Percentiles rank a stretch among this genome's conserved stretches.
Conservation (phyloP, 2,113 vertebrate species). For the Cairina moschata region DNA sequence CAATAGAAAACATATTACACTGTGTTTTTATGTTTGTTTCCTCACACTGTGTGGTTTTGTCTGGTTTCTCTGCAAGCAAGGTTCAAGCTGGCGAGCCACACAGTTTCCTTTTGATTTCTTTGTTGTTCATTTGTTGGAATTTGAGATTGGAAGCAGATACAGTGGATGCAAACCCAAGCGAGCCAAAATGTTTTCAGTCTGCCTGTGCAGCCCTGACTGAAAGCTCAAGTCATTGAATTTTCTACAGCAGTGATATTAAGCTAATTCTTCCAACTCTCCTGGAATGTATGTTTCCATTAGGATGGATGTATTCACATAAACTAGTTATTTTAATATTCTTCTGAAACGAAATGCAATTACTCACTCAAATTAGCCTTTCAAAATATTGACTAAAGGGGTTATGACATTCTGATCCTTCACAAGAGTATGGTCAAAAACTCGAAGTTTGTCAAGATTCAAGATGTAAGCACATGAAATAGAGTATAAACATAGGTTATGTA, state of each 20-base stretch:
- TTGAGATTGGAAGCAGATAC: constrained; percentile 66
- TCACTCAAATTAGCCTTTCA: constrained; percentile 64
- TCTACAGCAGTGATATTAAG: constrained; percentile 38
- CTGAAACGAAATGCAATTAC: constrained; percentile 61
- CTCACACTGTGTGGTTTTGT: constrained; percentile 70
- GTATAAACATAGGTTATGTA: constrained; percentile 52
- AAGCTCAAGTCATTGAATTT: constrained; percentile 58
- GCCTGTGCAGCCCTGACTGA: constrained; percentile 45
- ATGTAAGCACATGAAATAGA: constrained; percentile 46
- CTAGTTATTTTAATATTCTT: constrained; percentile 61
- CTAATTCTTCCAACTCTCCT: constrained; percentile 59
- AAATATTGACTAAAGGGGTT: constrained; percentile 63
- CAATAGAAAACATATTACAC: constrained; percentile 58
- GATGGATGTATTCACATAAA: constrained; percentile 50
- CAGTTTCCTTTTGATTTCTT: constrained; percentile 66
- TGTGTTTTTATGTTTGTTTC: constrained; percentile 67
- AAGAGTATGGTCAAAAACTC: constrained; percentile 35
- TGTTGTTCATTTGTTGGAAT: constrained; percentile 67
- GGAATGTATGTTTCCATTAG: constrained; percentile 61
- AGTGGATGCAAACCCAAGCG: constrained; percentile 38
- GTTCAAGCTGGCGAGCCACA: constrained; percentile 65
- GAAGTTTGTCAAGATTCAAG: constrained; percentile 46
- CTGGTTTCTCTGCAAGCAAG: constrained; percentile 68
- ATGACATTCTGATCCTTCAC: constrained; percentile 44
- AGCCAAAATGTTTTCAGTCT: constrained; percentile 62